Evolutionary conservation across 2,888 invertebrate species (phyloP).

Genomic region (Homarus gammarus): DNA sequence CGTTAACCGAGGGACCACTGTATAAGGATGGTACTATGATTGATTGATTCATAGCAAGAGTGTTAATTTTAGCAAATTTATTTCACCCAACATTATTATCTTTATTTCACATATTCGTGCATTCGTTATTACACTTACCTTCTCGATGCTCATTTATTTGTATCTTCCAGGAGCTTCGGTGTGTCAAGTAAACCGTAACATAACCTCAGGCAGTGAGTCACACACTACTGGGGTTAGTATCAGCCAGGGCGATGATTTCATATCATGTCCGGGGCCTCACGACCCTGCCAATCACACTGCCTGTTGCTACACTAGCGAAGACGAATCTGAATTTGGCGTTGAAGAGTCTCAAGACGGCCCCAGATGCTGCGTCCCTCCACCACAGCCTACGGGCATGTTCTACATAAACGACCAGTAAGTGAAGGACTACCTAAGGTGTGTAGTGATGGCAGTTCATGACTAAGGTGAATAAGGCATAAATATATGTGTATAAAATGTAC

Average conservation of each 20-base stretch:
- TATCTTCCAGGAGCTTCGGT: constrained; percentile 42
- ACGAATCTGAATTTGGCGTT: background rate
- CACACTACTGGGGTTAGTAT: background rate
- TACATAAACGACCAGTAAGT: constrained; percentile 63
- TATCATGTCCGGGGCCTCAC: constrained; percentile 59
- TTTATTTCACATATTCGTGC: too few species aligned
- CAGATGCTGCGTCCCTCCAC: constrained; percentile 42
- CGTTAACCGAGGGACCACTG: too few species aligned
- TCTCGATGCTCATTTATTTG: background rate
- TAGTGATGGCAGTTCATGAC: too few species aligned
- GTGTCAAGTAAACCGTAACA: constrained; percentile 61
- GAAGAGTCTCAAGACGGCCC: constrained; percentile 8
- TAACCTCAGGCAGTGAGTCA: background rate
- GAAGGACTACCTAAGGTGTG: background rate
- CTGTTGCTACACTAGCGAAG: constrained; percentile 65
- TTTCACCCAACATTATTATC: too few species aligned
- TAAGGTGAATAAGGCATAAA: too few species aligned
- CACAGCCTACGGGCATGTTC: constrained; percentile 33
- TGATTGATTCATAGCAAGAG: too few species aligned
- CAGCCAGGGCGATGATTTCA: constrained; percentile 8
- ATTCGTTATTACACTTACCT: too few species aligned
- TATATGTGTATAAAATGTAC: too few species aligned
- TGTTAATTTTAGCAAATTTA: too few species aligned
- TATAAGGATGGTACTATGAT: too few species aligned
- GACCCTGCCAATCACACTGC: constrained; percentile 69